These are phyloP conservation scores for Ischnus inquisitorius DNA, from an alignment of 2,888 invertebrate species.

Conservation along the genomic window DNA sequence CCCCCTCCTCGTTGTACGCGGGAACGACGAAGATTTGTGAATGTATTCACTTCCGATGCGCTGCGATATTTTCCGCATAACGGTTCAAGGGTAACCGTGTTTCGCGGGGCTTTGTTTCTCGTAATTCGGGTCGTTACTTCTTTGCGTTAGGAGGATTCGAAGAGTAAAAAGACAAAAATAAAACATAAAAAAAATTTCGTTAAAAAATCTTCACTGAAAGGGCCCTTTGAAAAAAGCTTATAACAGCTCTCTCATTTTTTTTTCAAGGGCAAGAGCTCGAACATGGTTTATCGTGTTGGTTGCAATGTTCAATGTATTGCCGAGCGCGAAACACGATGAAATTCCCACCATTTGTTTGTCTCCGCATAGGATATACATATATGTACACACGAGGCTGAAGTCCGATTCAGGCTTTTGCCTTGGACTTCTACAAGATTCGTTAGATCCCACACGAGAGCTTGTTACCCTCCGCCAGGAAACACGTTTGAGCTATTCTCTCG, in stretches of 20 bases:
- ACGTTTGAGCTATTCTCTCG: conserved; percentile 64
- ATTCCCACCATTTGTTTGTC: conserved; percentile 56
- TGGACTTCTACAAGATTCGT: conserved; percentile 54
- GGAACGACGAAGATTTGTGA: conserved; percentile 14
- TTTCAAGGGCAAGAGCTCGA: not conserved
- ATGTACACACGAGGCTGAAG: conserved; percentile 22
- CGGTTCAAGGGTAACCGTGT: conserved; percentile 45
- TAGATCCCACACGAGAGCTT: conserved; percentile 47
- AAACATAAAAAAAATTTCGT: too few species aligned
- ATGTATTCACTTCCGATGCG: not conserved
- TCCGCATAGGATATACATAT: not conserved
- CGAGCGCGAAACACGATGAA: conserved; percentile 47
- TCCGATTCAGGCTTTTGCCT: conserved; percentile 60
- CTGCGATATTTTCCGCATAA: conserved; percentile 29
- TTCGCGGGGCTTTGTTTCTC: not conserved
- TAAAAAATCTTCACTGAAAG: too few species aligned
- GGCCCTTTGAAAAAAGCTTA: not conserved
- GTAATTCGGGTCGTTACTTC: not conserved
- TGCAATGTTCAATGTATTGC: conserved; percentile 28
- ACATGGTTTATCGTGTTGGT: conserved; percentile 30
- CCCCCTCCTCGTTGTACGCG: not conserved
- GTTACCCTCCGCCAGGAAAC: conserved; percentile 53
- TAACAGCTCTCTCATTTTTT: not conserved
- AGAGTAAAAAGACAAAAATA: too few species aligned
- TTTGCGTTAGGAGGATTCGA: not conserved